phyloP scores from a whole-genome alignment of 2,888 invertebrate species.

The Cetonia aurata region DNA sequence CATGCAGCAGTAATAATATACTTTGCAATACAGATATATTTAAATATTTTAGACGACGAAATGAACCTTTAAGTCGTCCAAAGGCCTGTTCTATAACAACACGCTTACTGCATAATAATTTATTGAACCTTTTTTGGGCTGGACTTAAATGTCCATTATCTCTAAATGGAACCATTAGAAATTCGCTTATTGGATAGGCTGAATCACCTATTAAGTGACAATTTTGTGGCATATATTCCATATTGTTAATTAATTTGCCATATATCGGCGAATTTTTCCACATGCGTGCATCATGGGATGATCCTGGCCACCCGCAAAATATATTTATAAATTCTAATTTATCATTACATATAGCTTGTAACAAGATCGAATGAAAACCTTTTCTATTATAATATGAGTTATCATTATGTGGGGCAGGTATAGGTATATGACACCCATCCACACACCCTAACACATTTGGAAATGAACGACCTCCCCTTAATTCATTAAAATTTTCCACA shows the following conservation, averaged over 20 bases:
- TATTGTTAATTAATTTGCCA: neutral
- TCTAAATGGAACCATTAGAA: constrained; percentile 4
- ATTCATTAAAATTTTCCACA: constrained; percentile 4
- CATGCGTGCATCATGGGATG: constrained; percentile 28
- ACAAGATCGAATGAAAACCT: constrained; percentile 9
- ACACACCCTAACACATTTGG: constrained; percentile 18
- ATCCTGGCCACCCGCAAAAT: constrained; percentile 30
- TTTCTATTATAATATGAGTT: constrained; percentile 28
- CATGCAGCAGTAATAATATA: constrained; percentile 4
- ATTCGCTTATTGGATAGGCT: constrained; percentile 10
- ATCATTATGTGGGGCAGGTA: constrained; percentile 7
- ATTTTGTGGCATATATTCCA: neutral
- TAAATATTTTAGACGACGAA: constrained; percentile 10
- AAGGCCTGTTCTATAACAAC: constrained; percentile 27
- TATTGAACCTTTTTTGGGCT: constrained; percentile 8
- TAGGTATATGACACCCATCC: constrained; percentile 16
- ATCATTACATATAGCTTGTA: constrained; percentile 13
- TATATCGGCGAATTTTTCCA: constrained; percentile 31
- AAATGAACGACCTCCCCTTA: constrained; percentile 6
- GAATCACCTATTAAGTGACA: constrained; percentile 7
- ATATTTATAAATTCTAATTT: constrained; percentile 21
- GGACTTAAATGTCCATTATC: constrained; percentile 27
- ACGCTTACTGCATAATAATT: constrained; percentile 12
- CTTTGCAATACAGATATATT: neutral
- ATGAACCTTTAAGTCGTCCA: constrained; percentile 17